Base-by-base conservation (phyloP, 1,140 invertebrate species). In the Lanistes nyassanus region DNA sequence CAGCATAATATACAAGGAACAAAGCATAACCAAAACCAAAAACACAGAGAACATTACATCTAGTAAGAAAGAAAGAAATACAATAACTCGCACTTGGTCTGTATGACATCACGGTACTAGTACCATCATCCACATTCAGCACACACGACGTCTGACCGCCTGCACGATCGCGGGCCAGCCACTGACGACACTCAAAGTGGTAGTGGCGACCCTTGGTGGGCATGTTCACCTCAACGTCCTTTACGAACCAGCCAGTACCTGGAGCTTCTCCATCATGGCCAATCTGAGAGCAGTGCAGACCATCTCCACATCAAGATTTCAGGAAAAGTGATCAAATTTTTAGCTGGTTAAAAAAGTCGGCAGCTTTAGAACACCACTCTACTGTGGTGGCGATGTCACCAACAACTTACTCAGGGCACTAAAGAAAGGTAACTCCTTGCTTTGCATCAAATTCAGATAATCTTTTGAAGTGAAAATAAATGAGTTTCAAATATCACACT, bases 181-280 rank as follows among this genome's bases (percentile, higher is more conserved):
- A 90, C 60, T 82, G 77, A 56, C 85, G 83, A 76, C 88, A 89
- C 11, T 73, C 74, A 76, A 89, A 89, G 62, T 83, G 79, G 73
- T 86, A 89, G 58, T 87, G 83, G 76, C 86, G 87, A 1, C 89
- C 88, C 80, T 88, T 89, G 21, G 85, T 88, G 34, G 88, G 88
- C 72, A 89, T 81, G 72, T 88, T 83, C 5, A 90, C 79, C 42
- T 86, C 85, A 36, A 90, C 74, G 31, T 88, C 80, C 70, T 88
- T 87, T 5, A 89, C 39, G 72, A 88, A 90, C 89, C 89, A 90
- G 1, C 88, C 87, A 55, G 76, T 81, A 7, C 83, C 86, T 21
- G 85, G 83, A 23, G 82, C 80, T 16, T 81, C 83, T 62, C 88
- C 87, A 76, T 90, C 89, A 81, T 89, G 88, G 1, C 87, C 88